Evolutionary conservation across 1,140 invertebrate species (phyloP), one percentile per base, ranked within the genome.

Genomic region (Plutomurus gul): DNA sequence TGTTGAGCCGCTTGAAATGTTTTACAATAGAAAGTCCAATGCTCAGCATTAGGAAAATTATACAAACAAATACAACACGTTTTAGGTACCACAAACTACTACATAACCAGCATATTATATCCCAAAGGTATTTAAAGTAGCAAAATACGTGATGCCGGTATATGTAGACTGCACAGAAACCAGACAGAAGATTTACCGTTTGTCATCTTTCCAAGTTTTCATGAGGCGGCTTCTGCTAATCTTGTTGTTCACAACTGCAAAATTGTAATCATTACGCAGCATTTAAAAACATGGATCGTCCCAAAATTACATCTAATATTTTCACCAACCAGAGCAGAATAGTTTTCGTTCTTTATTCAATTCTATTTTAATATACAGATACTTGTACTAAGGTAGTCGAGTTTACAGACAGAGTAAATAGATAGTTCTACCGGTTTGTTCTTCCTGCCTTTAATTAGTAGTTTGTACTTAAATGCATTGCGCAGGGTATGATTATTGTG

Each of bases 21-120:
- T 65, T 65, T 65, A 65, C 27, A 65, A 65, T 65, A 65, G 56
- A 65, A 65, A 65, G 56, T 65, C 56, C n/a, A n/a, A n/a, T n/a
- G n/a, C n/a, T n/a, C n/a, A n/a, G n/a, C n/a, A n/a, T n/a, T n/a
- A n/a, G n/a, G n/a, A n/a, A n/a, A n/a, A n/a, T n/a, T n/a, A n/a
- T n/a, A n/a, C n/a, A n/a, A n/a, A n/a, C n/a, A n/a, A n/a, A n/a
- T n/a, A n/a, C n/a, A n/a, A n/a, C n/a, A n/a, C n/a, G n/a, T n/a
- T n/a, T n/a, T n/a, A n/a, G n/a, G n/a, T n/a, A n/a, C n/a, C n/a
- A n/a, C n/a, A n/a, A n/a, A n/a, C n/a, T n/a, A n/a, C n/a, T n/a
- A n/a, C n/a, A n/a, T n/a, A n/a, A n/a, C n/a, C n/a, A n/a, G n/a
- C n/a, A n/a, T n/a, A n/a, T n/a, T n/a, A n/a, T n/a, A n/a, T n/a